Base-by-base conservation (phyloP, 2,113 vertebrate genomes). In the Centropus bengalensis region DNA sequence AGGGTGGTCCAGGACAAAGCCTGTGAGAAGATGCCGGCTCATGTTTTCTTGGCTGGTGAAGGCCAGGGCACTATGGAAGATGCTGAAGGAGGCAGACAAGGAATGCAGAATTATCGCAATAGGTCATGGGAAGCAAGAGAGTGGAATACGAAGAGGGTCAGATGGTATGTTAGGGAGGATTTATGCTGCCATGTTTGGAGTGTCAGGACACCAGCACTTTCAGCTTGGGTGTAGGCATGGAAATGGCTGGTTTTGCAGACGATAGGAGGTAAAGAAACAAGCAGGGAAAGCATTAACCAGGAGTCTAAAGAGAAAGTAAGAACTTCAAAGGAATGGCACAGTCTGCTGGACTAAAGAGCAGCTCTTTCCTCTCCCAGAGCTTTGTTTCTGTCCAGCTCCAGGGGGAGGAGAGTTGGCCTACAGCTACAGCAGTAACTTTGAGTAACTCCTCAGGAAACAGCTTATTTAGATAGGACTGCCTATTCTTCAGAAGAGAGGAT, bases 361-460 rank as follows among this genome's bases (percentile, higher is more conserved):
- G 68, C 52, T 78, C 40, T 68, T 86, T 84, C 55, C 49, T 91
- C 76, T 71, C 56, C 12, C 1, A 82, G 27, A 76, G 68, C 60
- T 81, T 88, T 89, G 56, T 88, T 88, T 89, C 85, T 95, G 82
- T 51, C 62, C 1, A 0, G 69, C 69, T 88, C 52, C 45, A 36
- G 90, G 66, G 92, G 91, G 96, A 94, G 90, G 93, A 94, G 93
- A 90, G 55, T n/a, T 94, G 96, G 93, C 88, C 92, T 68, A 33
- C 28, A 87, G 78, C 80, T 94, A 3, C 64, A 89, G 71, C 93
- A 96, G 94, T 58, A 93, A 93, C 92, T 97, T 84, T 91, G 94
- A 97, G 69, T 89, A 95, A 95, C 92, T 94, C 9, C 96, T 96
- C 96, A 97, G 96, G 93, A 95, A 97, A 96, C 93, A 96, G 96